Evolutionary conservation across 2,888 invertebrate species (phyloP), one percentile per base, ranked within the genome.

Genomic region (Sarcophaga caerulescens): DNA sequence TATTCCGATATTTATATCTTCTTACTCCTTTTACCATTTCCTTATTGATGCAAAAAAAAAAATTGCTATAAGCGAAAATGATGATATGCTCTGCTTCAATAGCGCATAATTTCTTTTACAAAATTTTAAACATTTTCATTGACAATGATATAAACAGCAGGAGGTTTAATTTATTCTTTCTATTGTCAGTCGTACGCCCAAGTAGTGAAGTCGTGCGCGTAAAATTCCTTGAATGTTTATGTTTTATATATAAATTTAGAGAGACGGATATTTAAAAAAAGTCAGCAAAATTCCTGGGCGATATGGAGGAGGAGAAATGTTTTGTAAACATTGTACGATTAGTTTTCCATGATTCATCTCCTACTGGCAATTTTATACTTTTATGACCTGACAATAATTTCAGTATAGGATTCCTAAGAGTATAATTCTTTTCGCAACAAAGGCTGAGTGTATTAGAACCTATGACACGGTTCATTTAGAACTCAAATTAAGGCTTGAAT

Each of bases 341-440:
- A 68, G 45, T 82, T 76, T 76, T 60, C 65, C 19, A 19, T 74
- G 84, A 84, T 81, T 81, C 68, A 84, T 84, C 90, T 88, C 92
- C 91, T 90, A 92, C 90, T 88, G 91, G 87, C 89, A 87, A 88
- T 90, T 93, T 92, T 92, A 93, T 92, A 89, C 87, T 90, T 92
- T 92, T 92, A 92, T 88, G 91, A 90, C 90, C 89, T 89, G 90
- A 89, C 91, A 91, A 92, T 92, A 90, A 92, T 91, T 92, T 91
- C 90, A 89, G 89, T 90, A 89, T 90, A 89, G 90, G 90, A 83
- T 63, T 68, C 76, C 62, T 63, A 73, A 83, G 73, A 83, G 73
- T 74, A 81, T 52, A 52, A 52, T 12, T 35, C 35, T 35, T 10
- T 35, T 35, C 35, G 10, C 35, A 35, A 35, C 35, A 35, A 35